A percentile compares a stretch with the other conserved stretches of the same genome.
These are phyloP conservation scores for Anser brachyrhynchus DNA, from an alignment of 2,113 vertebrate species.

Conservation along the genomic window DNA sequence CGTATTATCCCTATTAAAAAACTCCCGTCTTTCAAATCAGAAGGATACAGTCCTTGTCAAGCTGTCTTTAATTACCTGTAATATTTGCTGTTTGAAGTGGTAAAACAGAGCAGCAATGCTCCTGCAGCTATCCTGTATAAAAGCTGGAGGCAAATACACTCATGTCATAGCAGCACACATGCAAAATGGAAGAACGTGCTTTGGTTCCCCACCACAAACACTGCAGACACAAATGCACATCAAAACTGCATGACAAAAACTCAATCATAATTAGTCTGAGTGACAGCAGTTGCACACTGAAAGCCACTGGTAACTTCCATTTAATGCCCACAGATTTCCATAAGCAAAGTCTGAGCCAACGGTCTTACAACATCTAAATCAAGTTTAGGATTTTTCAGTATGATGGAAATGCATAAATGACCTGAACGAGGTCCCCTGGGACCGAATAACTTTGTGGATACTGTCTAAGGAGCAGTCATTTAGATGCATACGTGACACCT, in stretches of 20 bases:
- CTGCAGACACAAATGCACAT: background rate
- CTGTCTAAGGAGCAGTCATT: background rate
- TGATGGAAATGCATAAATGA: background rate
- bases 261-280: background rate
- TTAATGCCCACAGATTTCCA: background rate
- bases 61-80: background rate
- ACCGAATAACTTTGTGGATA: background rate
- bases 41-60: background rate
- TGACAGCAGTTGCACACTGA: background rate
- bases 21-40: background rate
- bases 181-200: background rate
- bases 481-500: background rate
- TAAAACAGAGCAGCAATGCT: background rate
- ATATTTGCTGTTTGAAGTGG: background rate
- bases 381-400: background rate
- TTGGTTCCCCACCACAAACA: background rate
- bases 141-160: background rate
- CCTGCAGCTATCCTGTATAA: background rate
- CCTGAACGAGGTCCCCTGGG: background rate
- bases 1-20: background rate
- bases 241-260: background rate
- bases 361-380: background rate
- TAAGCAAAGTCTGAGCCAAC: background rate
- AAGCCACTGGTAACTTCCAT: background rate
- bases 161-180: background rate